Conservation (phyloP, 2,888 invertebrate genomes). For the Noctuana brunneofusca region DNA sequence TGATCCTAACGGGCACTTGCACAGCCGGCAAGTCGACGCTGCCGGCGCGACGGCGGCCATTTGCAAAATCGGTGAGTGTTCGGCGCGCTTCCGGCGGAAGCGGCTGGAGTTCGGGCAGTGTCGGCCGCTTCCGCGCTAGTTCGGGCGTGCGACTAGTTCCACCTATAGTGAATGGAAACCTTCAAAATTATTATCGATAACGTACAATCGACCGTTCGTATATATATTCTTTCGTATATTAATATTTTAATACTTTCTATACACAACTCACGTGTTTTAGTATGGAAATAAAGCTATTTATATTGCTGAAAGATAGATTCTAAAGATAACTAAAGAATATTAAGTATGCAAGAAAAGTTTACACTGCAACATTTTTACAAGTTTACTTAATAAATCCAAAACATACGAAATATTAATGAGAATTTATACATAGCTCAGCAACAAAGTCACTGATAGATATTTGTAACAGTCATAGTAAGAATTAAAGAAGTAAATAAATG, state of each 20-base stretch:
- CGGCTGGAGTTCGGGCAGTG: constrained; percentile 58
- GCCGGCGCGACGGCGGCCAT: constrained; percentile 68
- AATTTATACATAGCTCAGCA: no score
- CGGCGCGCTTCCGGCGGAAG: constrained; percentile 54
- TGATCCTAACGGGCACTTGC: constrained; percentile 73
- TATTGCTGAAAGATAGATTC: not conserved
- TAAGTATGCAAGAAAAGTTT: not conserved
- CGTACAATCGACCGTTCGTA: not conserved
- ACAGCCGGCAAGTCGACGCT: constrained; percentile 77
- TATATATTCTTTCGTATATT: not conserved
- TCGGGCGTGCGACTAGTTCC: constrained; percentile 64
- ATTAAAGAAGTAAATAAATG: no score
- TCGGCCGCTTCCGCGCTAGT: constrained; percentile 59
- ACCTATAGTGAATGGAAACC: constrained; percentile 43
- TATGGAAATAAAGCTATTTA: constrained; percentile 26
- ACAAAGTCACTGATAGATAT: no score
- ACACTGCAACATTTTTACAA: constrained; percentile 1
- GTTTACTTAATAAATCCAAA: no score
- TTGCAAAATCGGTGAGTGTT: constrained; percentile 48
- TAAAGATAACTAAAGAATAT: not conserved
- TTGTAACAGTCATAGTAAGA: no score
- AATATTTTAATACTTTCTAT: not conserved
- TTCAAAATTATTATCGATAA: no score
- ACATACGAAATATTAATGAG: no score
- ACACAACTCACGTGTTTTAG: constrained; percentile 13